Base-by-base conservation (phyloP, 2,113 vertebrate species). In the Ceyx cyanopectus region DNA sequence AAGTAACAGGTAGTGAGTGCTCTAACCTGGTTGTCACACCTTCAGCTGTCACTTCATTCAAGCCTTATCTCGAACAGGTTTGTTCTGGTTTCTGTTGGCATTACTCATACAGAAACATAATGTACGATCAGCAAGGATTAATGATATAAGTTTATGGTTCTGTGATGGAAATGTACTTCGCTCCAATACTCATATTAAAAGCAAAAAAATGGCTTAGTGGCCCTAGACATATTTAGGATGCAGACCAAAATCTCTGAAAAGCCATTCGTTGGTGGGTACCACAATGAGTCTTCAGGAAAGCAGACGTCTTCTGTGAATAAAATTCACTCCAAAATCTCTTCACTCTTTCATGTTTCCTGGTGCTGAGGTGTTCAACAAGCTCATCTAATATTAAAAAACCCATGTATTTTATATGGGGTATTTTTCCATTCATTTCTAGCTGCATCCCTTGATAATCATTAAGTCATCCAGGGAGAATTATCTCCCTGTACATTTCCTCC, bases 41-140 rank as follows among this genome's bases (percentile, higher is more conserved):
- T 90, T 79, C 84, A 92, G 22, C 83, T 87, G 62, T 69, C 63
- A 45, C 66, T 87, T 81, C 41, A 43, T 87, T 87, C 75, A 85
- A 0, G 63, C 50, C 21, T 63, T 72, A 26, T 56, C 46, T 82
- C 23, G 41, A 7, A 45, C 43, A 85, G n/a, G 78, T 50, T 65
- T 94, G 19, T 87, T 81, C 77, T 77, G 67, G 37, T 60, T 87
- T 87, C 62, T 12, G 3, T 15, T 77, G 67, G 43, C 46, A 62
- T 72, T 0, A 0, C 63, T 75, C 7, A 10, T 76, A 40, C 20
- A 21, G 43, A 89, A 90, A 78, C 51, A 66, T 46, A 73, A 29
- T 76, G 69, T 89, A 78, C 66, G 61, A 58, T 20, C 58, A 56
- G 20, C 7, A 40, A 74, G 70, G 79, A 24, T 12, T 75, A 34